Evolutionary conservation across 2,113 vertebrate genomes (phyloP), one percentile per base, ranked within the genome.

Genomic region (Arvicanthis niloticus): DNA sequence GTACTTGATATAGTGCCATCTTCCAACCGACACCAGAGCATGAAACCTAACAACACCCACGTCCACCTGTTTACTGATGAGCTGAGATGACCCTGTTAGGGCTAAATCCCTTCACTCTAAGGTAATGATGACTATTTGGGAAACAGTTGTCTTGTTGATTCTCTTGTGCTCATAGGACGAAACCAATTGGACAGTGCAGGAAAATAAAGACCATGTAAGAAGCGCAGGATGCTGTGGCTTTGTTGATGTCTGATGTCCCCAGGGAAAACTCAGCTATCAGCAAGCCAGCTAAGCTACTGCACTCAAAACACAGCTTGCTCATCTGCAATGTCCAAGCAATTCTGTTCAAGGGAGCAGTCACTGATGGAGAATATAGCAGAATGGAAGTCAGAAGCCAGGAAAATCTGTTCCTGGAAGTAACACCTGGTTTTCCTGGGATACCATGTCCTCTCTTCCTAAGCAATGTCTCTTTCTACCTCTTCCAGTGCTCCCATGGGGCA

Each of bases 261-360:
- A 76, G 93, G 75, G 95, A 67, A 95, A 91, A 76, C 76, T 58
- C 86, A 70, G 89, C 93, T 72, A 86, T 94, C 81, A 88, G 96
- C 93, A 94, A 62, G 86, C 92, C 37, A 91, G 26, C 0, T 10
- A 51, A 7, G 17, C 72, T 60, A 40, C 86, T 77, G 85, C 3
- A 51, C 65, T 56, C 65, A 11, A 82, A 92, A 70, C 88, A 51
- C 91, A 65, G 91, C 88, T 91, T 65, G 96, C 75, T 76, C 70
- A 19, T 77, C 80, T 72, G 76, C 70, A 91, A 65, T 75, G 81
- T 8, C 1, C 19, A 70, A n/a, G 15, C 16, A 70, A 17, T 70
- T 65, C 62, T 65, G 62, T 65, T 65, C 24, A 65, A 65, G 62
- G 24, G 31, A n/a, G 34, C 37, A 68, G 31, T 68, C 67, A 68